Evolutionary conservation across 1,140 invertebrate species (phyloP).

Genomic region (Aphaenogaster floridana): DNA sequence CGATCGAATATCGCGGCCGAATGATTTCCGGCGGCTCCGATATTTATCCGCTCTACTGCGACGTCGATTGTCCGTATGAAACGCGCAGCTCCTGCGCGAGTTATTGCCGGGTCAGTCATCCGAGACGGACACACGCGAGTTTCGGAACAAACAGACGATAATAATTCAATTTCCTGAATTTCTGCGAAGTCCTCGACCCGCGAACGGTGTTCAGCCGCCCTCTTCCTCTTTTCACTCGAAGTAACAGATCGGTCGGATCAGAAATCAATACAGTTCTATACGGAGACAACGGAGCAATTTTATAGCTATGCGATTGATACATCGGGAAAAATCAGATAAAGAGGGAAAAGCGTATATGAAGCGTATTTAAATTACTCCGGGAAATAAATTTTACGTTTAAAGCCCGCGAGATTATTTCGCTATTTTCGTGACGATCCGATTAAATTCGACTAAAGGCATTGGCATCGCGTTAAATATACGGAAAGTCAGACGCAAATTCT

Average conservation of each 20-base stretch:
- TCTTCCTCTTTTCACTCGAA: not conserved
- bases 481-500: not conserved
- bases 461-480: not conserved
- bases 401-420: not conserved
- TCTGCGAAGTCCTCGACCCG: not conserved
- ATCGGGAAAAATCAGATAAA: not conserved
- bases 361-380: not conserved
- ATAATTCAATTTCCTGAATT: constrained; percentile 61
- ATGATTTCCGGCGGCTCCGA: constrained; percentile 9
- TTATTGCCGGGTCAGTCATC: constrained; percentile 46
- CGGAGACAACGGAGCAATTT: constrained; percentile 19
- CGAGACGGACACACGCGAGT: constrained; percentile 35
- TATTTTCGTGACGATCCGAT: not conserved
- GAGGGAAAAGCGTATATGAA: not conserved
- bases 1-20: constrained; percentile 21
- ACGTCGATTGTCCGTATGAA: constrained; percentile 52
- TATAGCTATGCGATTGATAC: not conserved
- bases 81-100: constrained; percentile 33
- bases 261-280: constrained; percentile 6
- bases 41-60: constrained; percentile 57
- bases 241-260: not conserved
- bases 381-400: not conserved
- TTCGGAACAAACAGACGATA: constrained; percentile 48
- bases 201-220: not conserved
- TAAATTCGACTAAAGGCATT: not conserved